Evolutionary conservation across 2,797 vertebrate species (phyloP), one percentile per base, ranked within the genome.

Genomic region (Sylvia borin): DNA sequence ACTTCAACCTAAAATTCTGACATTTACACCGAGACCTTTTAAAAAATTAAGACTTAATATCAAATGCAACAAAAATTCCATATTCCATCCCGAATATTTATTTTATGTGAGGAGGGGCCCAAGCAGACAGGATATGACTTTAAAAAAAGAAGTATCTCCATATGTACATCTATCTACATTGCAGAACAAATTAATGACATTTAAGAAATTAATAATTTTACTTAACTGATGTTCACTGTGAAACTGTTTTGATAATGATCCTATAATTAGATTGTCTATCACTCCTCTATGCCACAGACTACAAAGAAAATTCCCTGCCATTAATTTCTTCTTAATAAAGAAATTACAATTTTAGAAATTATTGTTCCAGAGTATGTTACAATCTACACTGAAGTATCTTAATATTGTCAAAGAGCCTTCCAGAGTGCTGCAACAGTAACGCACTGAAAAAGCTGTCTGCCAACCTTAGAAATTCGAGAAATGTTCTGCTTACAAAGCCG

Each of bases 81-180:
- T n/a, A 81, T 27, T 58, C 16, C 11, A 48, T 11, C 13, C 5
- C 8, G 8, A 65, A 2, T 3, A 5, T 5, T 32, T 45, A 17
- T n/a, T 42, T 47, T 31, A 29, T 2, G 3, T 4, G 6, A 11
- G 3, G 7, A 12, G 4, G 0, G 8, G 3, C 3, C 3, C 25
- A 57, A 53, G 12, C 7, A 74, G 9, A 67, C 8, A 60, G 16
- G 16, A 24, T 4, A 16, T 17, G 11, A 48, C 21, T 62, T 62
- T n/a, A 14, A 24, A 61, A 58, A 20, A 32, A 29, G 16, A 54
- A 16, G 4, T 38, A 53, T 20, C 48, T 61, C 61, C 22, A 77
- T 2, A 5, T 7, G 38, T 8, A 38, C 9, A 67, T 7, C 48
- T 47, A 50, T 22, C 13, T 19, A 31, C 17, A 57, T 5, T 36